A percentile compares a stretch with the other conserved stretches of the same genome.
Conservation (phyloP, 1,140 invertebrate species). For the Cyclargus thomasi region DNA sequence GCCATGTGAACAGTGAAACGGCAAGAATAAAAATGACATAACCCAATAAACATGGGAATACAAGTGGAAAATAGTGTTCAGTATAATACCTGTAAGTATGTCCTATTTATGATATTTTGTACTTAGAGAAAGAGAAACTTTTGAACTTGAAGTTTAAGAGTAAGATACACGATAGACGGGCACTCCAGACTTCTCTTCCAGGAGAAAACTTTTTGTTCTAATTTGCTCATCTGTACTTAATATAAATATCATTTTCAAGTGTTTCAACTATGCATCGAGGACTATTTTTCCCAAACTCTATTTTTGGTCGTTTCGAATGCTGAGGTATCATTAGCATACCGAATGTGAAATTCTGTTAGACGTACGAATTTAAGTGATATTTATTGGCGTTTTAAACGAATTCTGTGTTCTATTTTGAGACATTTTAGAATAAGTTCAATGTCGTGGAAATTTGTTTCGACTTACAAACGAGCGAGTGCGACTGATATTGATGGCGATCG, state of each 20-base stretch:
- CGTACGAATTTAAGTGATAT: background rate
- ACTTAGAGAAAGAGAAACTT: no score
- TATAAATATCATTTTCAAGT: no score
- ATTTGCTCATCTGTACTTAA: no score
- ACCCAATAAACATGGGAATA: conserved; percentile 57
- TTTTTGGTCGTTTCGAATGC: background rate
- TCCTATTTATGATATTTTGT: background rate
- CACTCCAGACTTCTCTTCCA: no score
- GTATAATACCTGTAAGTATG: conserved; percentile 65
- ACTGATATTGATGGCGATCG: conserved; percentile 32
- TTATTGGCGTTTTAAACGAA: background rate
- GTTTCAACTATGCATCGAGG: no score
- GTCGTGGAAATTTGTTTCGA: conserved; percentile 30
- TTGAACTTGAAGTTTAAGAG: no score
- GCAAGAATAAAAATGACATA: conserved; percentile 35
- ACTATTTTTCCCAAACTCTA: background rate
- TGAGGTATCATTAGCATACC: background rate
- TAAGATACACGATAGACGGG: no score
- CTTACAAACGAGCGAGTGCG: conserved; percentile 41
- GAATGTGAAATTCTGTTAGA: background rate
- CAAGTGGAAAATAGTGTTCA: conserved; percentile 63
- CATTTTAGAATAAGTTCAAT: conserved; percentile 52
- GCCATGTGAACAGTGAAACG: conserved; percentile 32
- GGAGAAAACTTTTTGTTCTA: no score
- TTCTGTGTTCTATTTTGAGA: conserved; percentile 32